Conservation (phyloP, 2,888 invertebrate genomes). For the Microctonus hyperodae region DNA sequence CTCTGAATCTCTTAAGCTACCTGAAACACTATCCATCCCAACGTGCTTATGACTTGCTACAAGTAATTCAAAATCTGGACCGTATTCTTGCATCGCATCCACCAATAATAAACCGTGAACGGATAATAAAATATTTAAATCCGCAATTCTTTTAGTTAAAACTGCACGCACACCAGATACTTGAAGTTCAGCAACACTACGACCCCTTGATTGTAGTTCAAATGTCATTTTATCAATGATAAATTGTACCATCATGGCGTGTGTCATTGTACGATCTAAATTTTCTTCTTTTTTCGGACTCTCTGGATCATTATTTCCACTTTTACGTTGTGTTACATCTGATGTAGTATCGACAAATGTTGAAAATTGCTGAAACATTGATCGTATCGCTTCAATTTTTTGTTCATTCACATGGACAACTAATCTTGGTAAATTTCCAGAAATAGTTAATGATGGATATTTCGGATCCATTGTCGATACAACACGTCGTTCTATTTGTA, state of each 20-base stretch:
- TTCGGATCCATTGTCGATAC: constrained; percentile 85
- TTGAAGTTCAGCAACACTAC: constrained; percentile 92
- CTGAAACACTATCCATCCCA: constrained; percentile 93
- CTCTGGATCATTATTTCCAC: constrained; percentile 47
- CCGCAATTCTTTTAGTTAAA: constrained; percentile 76
- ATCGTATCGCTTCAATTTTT: constrained; percentile 76
- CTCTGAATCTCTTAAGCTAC: constrained; percentile 90
- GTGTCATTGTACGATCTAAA: constrained; percentile 49
- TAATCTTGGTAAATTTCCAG: constrained; percentile 86
- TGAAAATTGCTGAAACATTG: constrained; percentile 64
- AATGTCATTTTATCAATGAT: constrained; percentile 84
- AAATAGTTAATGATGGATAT: constrained; percentile 83
- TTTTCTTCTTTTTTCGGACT: constrained; percentile 56
- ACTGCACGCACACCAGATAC: constrained; percentile 86
- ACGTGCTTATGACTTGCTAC: constrained; percentile 95
- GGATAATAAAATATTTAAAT: constrained; percentile 81
- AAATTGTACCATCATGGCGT: constrained; percentile 82
- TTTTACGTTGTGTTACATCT: constrained; percentile 35
- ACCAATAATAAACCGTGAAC: constrained; percentile 92
- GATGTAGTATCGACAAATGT: constrained; percentile 47
- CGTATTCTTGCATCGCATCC: constrained; percentile 94
- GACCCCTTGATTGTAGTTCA: constrained; percentile 81
- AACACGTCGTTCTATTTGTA: constrained; percentile 80
- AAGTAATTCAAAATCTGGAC: constrained; percentile 92
- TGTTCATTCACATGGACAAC: constrained; percentile 91